Base-by-base conservation (phyloP, 2,888 invertebrate genomes). In the Terebella lapidaria region DNA sequence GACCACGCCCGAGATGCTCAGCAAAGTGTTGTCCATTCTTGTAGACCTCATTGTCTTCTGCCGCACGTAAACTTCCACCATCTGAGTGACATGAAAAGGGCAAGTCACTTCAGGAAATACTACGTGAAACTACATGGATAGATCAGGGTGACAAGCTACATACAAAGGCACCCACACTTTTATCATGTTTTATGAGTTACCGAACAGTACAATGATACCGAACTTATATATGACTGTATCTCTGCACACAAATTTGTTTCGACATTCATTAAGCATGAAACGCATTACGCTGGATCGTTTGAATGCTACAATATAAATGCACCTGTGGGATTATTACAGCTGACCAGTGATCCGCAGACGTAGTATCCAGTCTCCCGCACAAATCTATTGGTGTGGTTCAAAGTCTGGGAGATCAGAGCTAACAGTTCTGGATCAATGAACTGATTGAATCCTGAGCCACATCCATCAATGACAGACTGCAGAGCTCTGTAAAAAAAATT, bases 351-450 rank as follows among this genome's bases (percentile, higher is more conserved):
- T 1, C 73, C 67, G 65, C 77, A 77, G 1, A 84, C 80, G 69
- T 81, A 81, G 70, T 79, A 84, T 1, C 83, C 83, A 30, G 84
- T 83, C 71, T 85, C 84, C 57, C 84, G 69, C 3, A 84, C 84
- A 75, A 84, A 84, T 45, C 84, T 76, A 72, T 84, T 84, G 20
- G 83, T 80, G 68, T 84, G 84, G 2, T 71, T 75, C 54, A 84
- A 69, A 0, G 82, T 75, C 29, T 74, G 71, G 63, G 83, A 82
- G 28, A 84, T 77, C 22, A 83, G 72, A 58, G 81, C 79, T 56
- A 85, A 66, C 54, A 84, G 71, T 29, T 82, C 80, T 66, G 81
- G 79, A 56, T 77, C 74, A 26, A 80, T 75, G 64, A 72, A 80
- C 1, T 74, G 71, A 58, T 81, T 80, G 64, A 84, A 83, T 25